phyloP scores from a whole-genome alignment of 2,888 invertebrate genomes.

The Nomada fabriciana region DNA sequence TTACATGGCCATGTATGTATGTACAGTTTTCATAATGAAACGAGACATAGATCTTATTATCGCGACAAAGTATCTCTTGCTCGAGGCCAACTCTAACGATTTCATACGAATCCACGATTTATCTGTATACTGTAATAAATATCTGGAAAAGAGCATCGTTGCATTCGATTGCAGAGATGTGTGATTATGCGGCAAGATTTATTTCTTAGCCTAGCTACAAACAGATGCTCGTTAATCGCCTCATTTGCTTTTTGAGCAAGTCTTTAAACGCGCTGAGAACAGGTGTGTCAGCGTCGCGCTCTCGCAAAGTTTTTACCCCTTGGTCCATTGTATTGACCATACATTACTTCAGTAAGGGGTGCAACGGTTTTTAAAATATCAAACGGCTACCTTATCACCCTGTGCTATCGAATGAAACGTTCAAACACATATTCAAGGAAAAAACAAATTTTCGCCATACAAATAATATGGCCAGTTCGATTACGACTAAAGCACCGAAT shows the following conservation, averaged over 20 bases:
- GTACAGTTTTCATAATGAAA: background rate
- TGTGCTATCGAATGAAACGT: no score
- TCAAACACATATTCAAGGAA: no score
- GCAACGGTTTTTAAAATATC: no score
- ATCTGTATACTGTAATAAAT: background rate
- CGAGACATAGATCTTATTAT: background rate
- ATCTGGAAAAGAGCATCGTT: constrained; percentile 13
- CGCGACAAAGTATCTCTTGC: background rate
- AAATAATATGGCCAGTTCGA: no score
- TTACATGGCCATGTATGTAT: background rate
- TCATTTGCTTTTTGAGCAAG: constrained; percentile 53
- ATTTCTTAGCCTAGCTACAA: constrained; percentile 34
- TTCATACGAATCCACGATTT: constrained; percentile 1
- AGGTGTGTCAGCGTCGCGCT: constrained; percentile 38
- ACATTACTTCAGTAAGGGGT: background rate
- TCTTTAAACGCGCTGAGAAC: constrained; percentile 40
- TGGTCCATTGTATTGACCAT: background rate
- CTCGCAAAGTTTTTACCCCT: constrained; percentile 24
- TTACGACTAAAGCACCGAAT: no score
- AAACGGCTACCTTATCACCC: no score
- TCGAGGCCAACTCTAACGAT: background rate
- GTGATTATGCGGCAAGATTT: constrained; percentile 33
- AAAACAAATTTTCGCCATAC: no score
- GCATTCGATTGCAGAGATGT: background rate
- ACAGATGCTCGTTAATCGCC: constrained; percentile 48